A percentile compares a stretch with the other conserved stretches of the same genome.
phyloP scores from a whole-genome alignment of 92 coral and sea anemone species.

The Virgularia gustaviana region DNA sequence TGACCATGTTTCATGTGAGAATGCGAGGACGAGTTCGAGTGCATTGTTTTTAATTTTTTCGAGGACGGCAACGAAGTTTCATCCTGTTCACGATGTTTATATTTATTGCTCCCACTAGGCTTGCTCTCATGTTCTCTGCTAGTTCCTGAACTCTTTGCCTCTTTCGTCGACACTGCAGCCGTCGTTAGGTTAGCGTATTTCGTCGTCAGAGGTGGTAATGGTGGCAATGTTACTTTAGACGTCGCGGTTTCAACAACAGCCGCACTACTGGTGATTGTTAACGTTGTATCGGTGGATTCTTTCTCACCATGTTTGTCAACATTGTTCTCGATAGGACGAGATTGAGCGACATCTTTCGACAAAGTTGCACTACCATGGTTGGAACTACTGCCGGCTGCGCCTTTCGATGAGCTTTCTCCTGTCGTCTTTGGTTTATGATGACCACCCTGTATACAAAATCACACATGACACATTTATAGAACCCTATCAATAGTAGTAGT shows the following conservation, averaged over 20 bases:
- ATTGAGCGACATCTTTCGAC: neutral
- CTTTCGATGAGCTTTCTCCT: constrained; percentile 9
- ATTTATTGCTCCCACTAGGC: neutral
- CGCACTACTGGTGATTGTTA: constrained; percentile 70
- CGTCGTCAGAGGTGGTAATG: constrained; percentile 78
- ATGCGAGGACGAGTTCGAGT: constrained; percentile 26
- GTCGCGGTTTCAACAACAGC: constrained; percentile 71
- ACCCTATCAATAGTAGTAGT: too few species aligned
- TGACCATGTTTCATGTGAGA: constrained; percentile 23
- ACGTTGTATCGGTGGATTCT: constrained; percentile 23
- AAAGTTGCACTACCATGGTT: constrained; percentile 16
- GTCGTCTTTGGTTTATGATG: constrained; percentile 34
- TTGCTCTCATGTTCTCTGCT: neutral
- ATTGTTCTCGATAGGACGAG: neutral
- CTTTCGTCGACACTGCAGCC: constrained; percentile 3
- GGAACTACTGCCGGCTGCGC: constrained; percentile 23
- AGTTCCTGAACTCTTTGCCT: constrained; percentile 1
- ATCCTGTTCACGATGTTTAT: constrained; percentile 33
- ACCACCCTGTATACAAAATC: constrained; percentile 32
- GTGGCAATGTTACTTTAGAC: constrained; percentile 67
- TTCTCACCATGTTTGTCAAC: constrained; percentile 1
- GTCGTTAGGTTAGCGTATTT: constrained; percentile 77
- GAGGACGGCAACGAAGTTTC: constrained; percentile 10
- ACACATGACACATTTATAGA: too few species aligned
- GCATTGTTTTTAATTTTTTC: constrained; percentile 25